phyloP scores from a whole-genome alignment of 2,113 vertebrate genomes.

The Mustela nigripes region DNA sequence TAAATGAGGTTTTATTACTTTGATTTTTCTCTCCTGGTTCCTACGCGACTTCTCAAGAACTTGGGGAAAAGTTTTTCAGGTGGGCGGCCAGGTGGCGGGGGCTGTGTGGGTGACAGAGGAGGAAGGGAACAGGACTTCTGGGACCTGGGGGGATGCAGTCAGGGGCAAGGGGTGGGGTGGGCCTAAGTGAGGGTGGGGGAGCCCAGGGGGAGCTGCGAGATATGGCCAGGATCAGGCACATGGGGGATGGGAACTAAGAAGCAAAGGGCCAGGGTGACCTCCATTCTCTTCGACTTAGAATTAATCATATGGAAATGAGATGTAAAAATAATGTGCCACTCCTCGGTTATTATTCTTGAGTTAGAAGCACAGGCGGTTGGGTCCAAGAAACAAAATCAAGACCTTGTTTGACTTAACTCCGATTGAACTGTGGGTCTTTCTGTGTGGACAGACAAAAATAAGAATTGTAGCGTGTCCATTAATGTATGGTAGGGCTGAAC shows the following conservation, averaged over 20 bases:
- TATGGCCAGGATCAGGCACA: neutral
- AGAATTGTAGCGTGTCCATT: neutral
- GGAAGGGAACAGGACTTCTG: slow-evolving; percentile 48
- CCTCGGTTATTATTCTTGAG: slow-evolving; percentile 79
- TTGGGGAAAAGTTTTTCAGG: slow-evolving; percentile 83
- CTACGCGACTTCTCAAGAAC: slow-evolving; percentile 83
- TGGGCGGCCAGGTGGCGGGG: slow-evolving; percentile 80
- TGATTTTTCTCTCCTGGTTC: slow-evolving; percentile 84
- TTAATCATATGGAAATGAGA: slow-evolving; percentile 83
- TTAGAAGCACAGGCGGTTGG: slow-evolving; percentile 57
- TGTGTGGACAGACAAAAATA: slow-evolving; percentile 8
- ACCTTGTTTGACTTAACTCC: slow-evolving; percentile 70
- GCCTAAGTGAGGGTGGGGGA: neutral
- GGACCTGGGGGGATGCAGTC: neutral
- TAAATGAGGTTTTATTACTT: slow-evolving; percentile 88
- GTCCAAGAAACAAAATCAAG: slow-evolving; percentile 74
- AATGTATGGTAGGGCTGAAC: neutral
- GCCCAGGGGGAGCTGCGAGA: neutral
- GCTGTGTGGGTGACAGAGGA: slow-evolving; percentile 69
- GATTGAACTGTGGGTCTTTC: slow-evolving; percentile 33
- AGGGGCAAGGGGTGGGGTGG: neutral
- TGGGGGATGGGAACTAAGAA: neutral
- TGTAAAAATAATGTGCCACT: slow-evolving; percentile 81
- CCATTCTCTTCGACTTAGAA: slow-evolving; percentile 65
- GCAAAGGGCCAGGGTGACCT: neutral